These are phyloP conservation scores for Oreochromis mossambicus DNA, from an alignment of 2,797 vertebrate genomes.

Conservation along the genomic window DNA sequence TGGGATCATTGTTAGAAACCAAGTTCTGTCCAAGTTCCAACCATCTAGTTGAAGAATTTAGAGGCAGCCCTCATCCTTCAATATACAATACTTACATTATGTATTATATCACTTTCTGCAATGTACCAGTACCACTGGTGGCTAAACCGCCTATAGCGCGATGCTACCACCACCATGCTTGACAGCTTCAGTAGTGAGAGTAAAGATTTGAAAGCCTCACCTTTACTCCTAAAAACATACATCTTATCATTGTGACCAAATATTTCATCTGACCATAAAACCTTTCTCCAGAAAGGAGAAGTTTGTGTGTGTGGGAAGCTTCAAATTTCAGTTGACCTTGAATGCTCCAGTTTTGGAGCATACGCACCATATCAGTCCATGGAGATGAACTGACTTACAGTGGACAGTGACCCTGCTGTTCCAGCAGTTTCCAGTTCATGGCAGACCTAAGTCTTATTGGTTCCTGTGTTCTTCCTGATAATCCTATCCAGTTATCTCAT, in stretches of 20 bases:
- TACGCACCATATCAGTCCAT: background rate
- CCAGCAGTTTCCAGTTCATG: background rate
- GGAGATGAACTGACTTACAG: background rate
- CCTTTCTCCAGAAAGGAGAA: background rate
- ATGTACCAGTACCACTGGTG: rapidly evolving
- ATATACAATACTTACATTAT: background rate
- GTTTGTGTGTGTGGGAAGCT: background rate
- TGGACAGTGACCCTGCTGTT: background rate
- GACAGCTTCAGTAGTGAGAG: background rate
- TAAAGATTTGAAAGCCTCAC: background rate
- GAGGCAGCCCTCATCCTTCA: background rate
- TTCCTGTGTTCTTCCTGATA: background rate
- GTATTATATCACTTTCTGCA: background rate
- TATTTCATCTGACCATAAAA: background rate
- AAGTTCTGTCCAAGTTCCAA: background rate
- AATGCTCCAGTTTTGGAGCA: background rate
- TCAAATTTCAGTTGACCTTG: background rate
- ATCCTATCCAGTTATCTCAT: background rate
- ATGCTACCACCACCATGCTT: background rate
- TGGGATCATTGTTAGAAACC: background rate
- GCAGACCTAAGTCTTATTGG: background rate
- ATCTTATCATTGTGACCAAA: background rate
- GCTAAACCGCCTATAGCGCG: rapidly evolving
- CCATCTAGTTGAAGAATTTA: background rate
- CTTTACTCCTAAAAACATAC: background rate